Percentiles rank a stretch among this genome's conserved stretches.
Evolutionary conservation across 1,140 invertebrate genomes (phyloP).

Genomic region (Vanessa tameamea): DNA sequence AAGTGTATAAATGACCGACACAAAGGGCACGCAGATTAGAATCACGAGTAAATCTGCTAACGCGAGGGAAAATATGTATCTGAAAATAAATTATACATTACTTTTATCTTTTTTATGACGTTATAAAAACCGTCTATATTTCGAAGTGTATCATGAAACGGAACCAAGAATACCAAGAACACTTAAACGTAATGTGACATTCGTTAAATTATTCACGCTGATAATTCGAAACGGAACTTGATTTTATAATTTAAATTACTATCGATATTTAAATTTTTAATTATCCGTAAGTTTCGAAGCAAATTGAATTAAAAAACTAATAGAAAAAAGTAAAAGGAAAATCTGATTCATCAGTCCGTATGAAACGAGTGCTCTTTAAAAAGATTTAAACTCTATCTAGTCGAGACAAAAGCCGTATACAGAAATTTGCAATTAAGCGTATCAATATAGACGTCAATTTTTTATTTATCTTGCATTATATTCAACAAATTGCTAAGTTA

Average conservation of each 20-base stretch:
- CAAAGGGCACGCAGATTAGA: conserved; percentile 93
- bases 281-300: background rate
- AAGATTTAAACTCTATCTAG: conserved; percentile 1
- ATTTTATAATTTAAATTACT: no score
- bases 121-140: no score
- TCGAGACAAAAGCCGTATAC: background rate
- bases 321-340: background rate
- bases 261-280: no score
- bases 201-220: no score
- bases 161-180: no score
- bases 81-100: conserved; percentile 35
- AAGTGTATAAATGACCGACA: conserved; percentile 91
- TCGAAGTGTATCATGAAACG: no score
- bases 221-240: no score
- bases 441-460: background rate
- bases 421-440: conserved; percentile 1
- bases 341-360: background rate
- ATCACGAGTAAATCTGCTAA: conserved; percentile 90
- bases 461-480: background rate
- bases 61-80: conserved; percentile 87
- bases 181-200: no score
- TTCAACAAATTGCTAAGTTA: background rate
- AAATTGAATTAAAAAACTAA: background rate
- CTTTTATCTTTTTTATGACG: no score
- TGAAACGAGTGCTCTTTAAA: conserved; percentile 2